A percentile compares a stretch with the other conserved stretches of the same genome.
Evolutionary conservation across 2,113 vertebrate genomes (phyloP).

Genomic region (Siniperca chuatsi): DNA sequence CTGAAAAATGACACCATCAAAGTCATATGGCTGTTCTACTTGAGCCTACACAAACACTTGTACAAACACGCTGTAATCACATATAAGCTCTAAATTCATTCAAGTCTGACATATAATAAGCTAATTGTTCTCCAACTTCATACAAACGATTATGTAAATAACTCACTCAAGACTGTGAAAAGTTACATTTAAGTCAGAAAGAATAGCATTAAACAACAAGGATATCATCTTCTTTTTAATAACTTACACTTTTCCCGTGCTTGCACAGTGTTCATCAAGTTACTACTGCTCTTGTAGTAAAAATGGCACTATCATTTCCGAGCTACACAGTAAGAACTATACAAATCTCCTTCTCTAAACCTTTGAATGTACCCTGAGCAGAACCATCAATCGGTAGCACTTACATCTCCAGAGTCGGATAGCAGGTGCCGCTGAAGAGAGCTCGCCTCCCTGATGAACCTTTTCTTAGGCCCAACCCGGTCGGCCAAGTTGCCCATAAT

Average conservation of each 20-base stretch:
- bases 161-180: background rate
- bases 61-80: background rate
- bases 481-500: conserved; percentile 83
- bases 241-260: background rate
- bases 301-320: background rate
- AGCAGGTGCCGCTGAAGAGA: conserved; percentile 82
- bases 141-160: background rate
- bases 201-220: background rate
- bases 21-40: background rate
- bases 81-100: background rate
- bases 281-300: background rate
- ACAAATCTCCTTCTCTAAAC: background rate
- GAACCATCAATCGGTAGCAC: conserved; percentile 44
- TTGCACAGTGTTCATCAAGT: background rate
- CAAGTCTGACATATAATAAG: background rate
- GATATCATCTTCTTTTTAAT: background rate
- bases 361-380: conserved; percentile 2
- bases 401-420: conserved; percentile 81
- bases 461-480: conserved; percentile 75
- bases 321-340: background rate
- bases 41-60: background rate
- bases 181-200: background rate
- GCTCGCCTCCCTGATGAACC: conserved; percentile 68
- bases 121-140: background rate
- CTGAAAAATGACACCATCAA: background rate